Evolutionary conservation across 2,888 invertebrate species (phyloP), one percentile per base, ranked within the genome.

Genomic region (Oxyteleia sp.): DNA sequence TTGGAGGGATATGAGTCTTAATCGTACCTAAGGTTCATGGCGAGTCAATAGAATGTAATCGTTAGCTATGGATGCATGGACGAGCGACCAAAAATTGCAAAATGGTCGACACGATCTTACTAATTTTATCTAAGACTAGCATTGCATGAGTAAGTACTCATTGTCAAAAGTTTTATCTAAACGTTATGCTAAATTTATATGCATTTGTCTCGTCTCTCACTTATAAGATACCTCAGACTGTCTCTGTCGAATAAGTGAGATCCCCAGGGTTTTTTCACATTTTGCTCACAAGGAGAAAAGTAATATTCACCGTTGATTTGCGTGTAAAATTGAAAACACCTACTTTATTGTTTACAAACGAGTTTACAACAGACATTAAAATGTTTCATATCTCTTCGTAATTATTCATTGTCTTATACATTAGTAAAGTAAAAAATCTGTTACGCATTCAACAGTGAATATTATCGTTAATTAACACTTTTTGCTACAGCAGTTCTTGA

Each of bases 211-310:
- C 47, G 32, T 55, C 47, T 53, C 51, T 61, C 61, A 41, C 55
- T 75, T 75, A 74, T 2, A 20, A 18, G n/a, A 38, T 45, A 75
- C 47, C 53, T 63, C 49, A 72, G 71, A 61, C 51, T 72, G 26
- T 72, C 26, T 15, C 18, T 8, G n/a, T 11, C 20, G 15, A 47
- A 38, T 41, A 45, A 53, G 63, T 74, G 74, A 74, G 63, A 61
- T 38, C 16, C 45, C 35, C 20, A 59, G n/a, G n/a, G 26, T 38
- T 61, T n/a, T 16, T 41, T 45, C 57, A 41, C 66, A 66, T 57
- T 75, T 75, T 75, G 75, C 59, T 68, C 76, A 23, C 66, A 61
- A 76, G 76, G 76, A 76, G 63, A 76, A 68, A 68, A 26, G 57
- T 61, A 59, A 66, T 68, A 68, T 76, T 59, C 76, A 68, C 59